Conservation (phyloP, 2,797 vertebrate species). For the Chaetodon trifasciatus region DNA sequence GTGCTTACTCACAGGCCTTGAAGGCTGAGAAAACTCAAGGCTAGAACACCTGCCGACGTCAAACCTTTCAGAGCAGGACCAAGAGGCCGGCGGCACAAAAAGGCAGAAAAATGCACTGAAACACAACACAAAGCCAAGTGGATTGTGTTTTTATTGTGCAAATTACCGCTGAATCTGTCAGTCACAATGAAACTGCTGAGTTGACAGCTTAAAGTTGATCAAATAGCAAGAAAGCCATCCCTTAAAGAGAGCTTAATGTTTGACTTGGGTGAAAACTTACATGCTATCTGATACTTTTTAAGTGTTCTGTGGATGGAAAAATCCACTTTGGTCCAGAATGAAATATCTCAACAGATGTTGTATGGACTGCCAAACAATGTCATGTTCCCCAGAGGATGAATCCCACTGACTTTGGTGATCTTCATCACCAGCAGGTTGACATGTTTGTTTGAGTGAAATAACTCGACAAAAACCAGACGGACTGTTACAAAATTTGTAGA, state of each 20-base stretch:
- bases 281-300: background rate
- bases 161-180: too few species aligned
- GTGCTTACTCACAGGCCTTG: conserved; percentile 50
- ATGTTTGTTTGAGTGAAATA: background rate
- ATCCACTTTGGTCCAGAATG: background rate
- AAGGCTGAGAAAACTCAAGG: conserved; percentile 41
- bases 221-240: background rate
- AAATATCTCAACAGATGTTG: too few species aligned
- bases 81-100: background rate
- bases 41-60: conserved; percentile 23
- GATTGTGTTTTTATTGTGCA: background rate
- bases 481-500: background rate
- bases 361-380: background rate
- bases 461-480: background rate
- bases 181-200: background rate
- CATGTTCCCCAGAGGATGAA: background rate
- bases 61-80: conserved; percentile 12
- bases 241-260: background rate
- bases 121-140: background rate
- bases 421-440: background rate
- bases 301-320: background rate
- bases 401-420: background rate
- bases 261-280: background rate
- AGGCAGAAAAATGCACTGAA: background rate
- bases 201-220: background rate